Conservation (phyloP, 1,140 invertebrate genomes). For the Sogatella furcifera region DNA sequence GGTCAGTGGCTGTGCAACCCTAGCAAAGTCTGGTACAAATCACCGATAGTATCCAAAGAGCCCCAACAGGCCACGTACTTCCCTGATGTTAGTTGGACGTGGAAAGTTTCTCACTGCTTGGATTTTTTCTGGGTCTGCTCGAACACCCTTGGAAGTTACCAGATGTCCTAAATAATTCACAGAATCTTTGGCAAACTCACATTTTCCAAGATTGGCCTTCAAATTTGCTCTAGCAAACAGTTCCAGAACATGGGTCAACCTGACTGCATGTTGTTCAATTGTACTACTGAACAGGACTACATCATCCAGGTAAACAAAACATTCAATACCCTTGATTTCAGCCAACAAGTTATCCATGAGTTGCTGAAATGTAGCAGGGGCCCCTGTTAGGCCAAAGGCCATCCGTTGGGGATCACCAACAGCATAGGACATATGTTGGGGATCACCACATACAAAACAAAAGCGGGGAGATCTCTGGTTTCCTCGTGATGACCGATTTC, state of each 20-base stretch:
- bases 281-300: slow-evolving; percentile 30
- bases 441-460: no score
- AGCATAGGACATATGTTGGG: no score
- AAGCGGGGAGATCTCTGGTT: no score
- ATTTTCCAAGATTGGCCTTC: no score
- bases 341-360: slow-evolving; percentile 30
- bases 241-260: no score
- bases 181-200: no score
- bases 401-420: slow-evolving; percentile 16
- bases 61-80: no score
- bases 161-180: no score
- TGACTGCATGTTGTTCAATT: slow-evolving; percentile 28
- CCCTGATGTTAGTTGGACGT: slow-evolving; percentile 30
- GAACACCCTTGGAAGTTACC: no score
- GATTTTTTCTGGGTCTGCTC: slow-evolving; percentile 33
- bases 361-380: slow-evolving; percentile 15
- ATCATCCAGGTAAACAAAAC: slow-evolving; percentile 35
- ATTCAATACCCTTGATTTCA: no score
- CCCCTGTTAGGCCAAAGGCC: slow-evolving; percentile 19
- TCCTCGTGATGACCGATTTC: no score
- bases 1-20: slow-evolving; percentile 29
- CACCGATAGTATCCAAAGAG: slow-evolving; percentile 34
- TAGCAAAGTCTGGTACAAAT: slow-evolving; percentile 31
- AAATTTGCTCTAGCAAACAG: no score
- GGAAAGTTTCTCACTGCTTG: slow-evolving; percentile 30